phyloP scores from a whole-genome alignment of 2,888 invertebrate genomes.

The Xestia ashworthii region DNA sequence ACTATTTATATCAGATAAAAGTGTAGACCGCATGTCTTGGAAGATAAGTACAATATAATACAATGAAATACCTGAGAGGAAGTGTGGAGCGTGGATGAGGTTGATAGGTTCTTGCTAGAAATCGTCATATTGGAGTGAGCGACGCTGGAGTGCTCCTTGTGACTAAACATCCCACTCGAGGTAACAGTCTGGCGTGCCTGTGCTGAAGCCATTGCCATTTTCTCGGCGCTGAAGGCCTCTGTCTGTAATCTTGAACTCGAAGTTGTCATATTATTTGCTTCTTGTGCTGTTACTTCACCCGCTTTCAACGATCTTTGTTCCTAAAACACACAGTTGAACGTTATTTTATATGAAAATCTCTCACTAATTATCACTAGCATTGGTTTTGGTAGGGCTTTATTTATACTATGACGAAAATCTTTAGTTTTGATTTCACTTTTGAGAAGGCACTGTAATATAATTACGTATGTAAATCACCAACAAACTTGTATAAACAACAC shows the following conservation, averaged over 20 bases:
- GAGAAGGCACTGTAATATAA: slow-evolving; percentile 74
- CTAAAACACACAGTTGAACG: slow-evolving; percentile 86
- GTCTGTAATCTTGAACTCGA: slow-evolving; percentile 96
- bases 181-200: slow-evolving; percentile 96
- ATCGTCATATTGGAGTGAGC: slow-evolving; percentile 96
- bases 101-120: slow-evolving; percentile 93
- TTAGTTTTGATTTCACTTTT: slow-evolving; percentile 39
- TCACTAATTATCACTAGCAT: slow-evolving; percentile 20
- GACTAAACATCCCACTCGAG: slow-evolving; percentile 94
- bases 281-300: slow-evolving; percentile 96
- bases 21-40: background rate
- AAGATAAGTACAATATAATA: background rate
- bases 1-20: background rate
- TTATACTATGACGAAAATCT: background rate
- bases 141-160: slow-evolving; percentile 92
- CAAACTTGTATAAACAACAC: slow-evolving; percentile 73
- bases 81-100: slow-evolving; percentile 90
- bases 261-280: slow-evolving; percentile 96
- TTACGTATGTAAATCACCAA: slow-evolving; percentile 79
- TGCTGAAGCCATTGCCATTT: slow-evolving; percentile 93
- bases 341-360: slow-evolving; percentile 43
- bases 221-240: slow-evolving; percentile 96
- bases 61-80: slow-evolving; percentile 86
- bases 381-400: background rate
- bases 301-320: slow-evolving; percentile 96